phyloP scores from a whole-genome alignment of 2,888 invertebrate species.

The Mesoligia furuncula region DNA sequence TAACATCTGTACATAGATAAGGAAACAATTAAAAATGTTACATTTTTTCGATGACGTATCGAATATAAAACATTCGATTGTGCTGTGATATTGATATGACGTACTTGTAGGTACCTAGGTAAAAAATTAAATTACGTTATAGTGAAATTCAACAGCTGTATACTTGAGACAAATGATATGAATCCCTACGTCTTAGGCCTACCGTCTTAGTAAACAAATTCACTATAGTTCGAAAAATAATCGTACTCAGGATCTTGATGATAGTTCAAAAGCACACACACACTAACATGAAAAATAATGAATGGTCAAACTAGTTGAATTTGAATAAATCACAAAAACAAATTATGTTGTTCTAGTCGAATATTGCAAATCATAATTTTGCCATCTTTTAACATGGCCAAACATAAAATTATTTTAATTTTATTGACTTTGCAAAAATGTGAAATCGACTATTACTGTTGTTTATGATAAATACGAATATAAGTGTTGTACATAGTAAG shows the following conservation, averaged over 20 bases:
- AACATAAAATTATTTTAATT: no score
- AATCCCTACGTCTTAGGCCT: background rate
- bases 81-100: conserved; percentile 7
- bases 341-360: background rate
- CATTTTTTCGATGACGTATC: conserved; percentile 11
- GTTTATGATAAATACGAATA: background rate
- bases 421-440: no score
- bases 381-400: background rate
- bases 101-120: background rate
- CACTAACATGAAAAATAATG: background rate
- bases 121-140: background rate
- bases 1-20: background rate
- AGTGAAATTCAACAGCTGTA: conserved; percentile 5
- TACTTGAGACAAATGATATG: background rate
- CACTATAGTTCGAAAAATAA: background rate
- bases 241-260: background rate
- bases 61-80: no score
- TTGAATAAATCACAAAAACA: background rate
- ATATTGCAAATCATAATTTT: background rate
- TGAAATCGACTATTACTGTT: background rate
- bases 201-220: background rate
- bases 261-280: background rate
- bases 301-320: background rate
- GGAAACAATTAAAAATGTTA: background rate
- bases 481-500: background rate